Percentiles rank a stretch among this genome's conserved stretches.
These are phyloP conservation scores for Rhopalosiphum nymphaeae DNA, from an alignment of 2,888 invertebrate species.

Conservation along the genomic window DNA sequence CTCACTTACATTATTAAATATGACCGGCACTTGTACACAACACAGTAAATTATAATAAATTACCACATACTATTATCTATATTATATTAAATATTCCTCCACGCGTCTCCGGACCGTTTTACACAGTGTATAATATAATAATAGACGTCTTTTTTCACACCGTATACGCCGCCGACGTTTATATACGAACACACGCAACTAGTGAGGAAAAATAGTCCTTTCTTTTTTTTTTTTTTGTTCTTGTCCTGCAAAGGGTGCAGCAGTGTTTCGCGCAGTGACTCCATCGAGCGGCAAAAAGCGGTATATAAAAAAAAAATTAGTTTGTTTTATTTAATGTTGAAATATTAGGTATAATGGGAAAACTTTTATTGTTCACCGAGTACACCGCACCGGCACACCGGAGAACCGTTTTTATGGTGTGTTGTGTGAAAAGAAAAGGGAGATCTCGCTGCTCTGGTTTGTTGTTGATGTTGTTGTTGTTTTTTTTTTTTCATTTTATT, in stretches of 20 bases:
- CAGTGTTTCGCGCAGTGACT: constrained; percentile 39
- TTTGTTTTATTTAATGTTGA: constrained; percentile 62
- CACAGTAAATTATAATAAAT: not conserved
- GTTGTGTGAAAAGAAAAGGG: constrained; percentile 58
- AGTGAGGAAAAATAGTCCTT: constrained; percentile 52
- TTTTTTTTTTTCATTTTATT: constrained; percentile 12
- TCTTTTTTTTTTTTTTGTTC: not conserved
- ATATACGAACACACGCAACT: constrained; percentile 31
- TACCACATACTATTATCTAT: not conserved
- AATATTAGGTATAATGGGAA: constrained; percentile 65
- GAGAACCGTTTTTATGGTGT: constrained; percentile 62
- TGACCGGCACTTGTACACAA: not conserved
- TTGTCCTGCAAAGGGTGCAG: not conserved
- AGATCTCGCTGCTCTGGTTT: constrained; percentile 62
- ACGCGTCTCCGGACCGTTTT: constrained; percentile 6
- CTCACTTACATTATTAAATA: not conserved
- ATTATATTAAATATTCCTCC: not conserved
- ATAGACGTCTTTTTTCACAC: not conserved
- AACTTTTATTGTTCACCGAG: constrained; percentile 63
- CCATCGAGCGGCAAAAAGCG: constrained; percentile 52
- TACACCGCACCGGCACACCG: constrained; percentile 51
- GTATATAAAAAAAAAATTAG: constrained; percentile 53
- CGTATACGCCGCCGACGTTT: not conserved
- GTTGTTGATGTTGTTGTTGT: constrained; percentile 45
- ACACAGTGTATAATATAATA: not conserved